A percentile compares a stretch with the other conserved stretches of the same genome.
phyloP scores from a whole-genome alignment of 2,113 vertebrate species.

The Poicephalus meyeri region DNA sequence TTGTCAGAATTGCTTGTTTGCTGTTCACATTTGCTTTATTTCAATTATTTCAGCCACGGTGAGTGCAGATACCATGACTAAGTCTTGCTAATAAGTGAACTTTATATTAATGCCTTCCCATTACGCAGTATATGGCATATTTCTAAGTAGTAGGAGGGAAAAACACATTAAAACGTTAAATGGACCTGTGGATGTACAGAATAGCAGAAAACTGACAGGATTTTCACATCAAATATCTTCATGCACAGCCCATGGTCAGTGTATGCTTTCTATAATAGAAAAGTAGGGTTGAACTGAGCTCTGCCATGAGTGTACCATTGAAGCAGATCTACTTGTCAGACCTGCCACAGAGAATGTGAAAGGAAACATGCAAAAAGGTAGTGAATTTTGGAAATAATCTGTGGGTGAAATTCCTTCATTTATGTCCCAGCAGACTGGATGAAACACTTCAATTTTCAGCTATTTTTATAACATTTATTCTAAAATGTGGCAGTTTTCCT shows the following conservation, averaged over 20 bases:
- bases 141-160: background rate
- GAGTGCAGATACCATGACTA: background rate
- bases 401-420: background rate
- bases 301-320: background rate
- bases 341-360: background rate
- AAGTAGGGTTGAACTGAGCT: background rate
- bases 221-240: background rate
- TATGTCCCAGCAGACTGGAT: background rate
- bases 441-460: background rate
- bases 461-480: background rate
- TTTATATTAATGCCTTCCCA: background rate
- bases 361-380: background rate
- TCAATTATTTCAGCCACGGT: background rate
- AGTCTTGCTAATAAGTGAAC: background rate
- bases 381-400: background rate
- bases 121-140: background rate
- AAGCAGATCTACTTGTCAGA: background rate
- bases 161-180: background rate
- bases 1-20: slow-evolving; percentile 49
- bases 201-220: background rate
- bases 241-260: background rate
- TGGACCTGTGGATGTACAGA: background rate
- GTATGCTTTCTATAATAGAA: background rate
- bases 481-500: background rate
- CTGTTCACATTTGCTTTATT: slow-evolving; percentile 39